phyloP scores from a whole-genome alignment of 2,888 invertebrate genomes.

The Drosophila aldrichi region DNA sequence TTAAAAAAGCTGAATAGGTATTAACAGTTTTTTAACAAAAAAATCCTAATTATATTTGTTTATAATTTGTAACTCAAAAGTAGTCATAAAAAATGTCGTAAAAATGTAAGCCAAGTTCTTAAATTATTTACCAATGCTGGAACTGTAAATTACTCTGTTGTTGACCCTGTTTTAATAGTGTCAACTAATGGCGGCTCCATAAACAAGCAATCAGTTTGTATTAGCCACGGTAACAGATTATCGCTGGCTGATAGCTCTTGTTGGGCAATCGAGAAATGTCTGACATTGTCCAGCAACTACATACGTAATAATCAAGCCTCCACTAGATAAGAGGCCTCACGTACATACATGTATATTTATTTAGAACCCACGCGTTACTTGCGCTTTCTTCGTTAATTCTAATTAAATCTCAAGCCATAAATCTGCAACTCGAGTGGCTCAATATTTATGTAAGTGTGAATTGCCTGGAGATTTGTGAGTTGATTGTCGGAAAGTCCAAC shows the following conservation, averaged over 20 bases:
- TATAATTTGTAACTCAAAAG: too few relatives aligned
- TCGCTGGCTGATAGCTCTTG: constrained; percentile 16
- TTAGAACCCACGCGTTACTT: constrained; percentile 6
- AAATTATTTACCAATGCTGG: not conserved
- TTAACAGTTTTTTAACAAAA: too few relatives aligned
- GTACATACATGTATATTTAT: not conserved
- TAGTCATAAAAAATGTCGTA: too few relatives aligned
- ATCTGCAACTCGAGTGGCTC: constrained; percentile 41
- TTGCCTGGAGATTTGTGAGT: constrained; percentile 11
- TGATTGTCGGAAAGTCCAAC: constrained; percentile 1
- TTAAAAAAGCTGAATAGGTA: too few relatives aligned
- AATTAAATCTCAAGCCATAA: constrained; percentile 33
- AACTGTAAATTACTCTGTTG: not conserved
- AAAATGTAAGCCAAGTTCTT: not conserved
- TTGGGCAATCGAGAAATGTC: constrained; percentile 23
- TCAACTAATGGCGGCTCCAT: not conserved
- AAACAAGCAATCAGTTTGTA: not conserved
- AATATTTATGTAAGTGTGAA: constrained; percentile 25
- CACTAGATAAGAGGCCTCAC: constrained; percentile 26
- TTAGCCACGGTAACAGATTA: constrained; percentile 17
- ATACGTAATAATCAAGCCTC: constrained; percentile 6
- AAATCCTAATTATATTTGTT: too few relatives aligned
- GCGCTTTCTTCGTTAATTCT: constrained; percentile 34
- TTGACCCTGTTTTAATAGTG: not conserved
- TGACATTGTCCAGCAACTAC: constrained; percentile 11